Percentiles rank a stretch among this genome's conserved stretches.
Evolutionary conservation across 2,113 vertebrate genomes (phyloP).

Genomic region (Megaceryle maxima): DNA sequence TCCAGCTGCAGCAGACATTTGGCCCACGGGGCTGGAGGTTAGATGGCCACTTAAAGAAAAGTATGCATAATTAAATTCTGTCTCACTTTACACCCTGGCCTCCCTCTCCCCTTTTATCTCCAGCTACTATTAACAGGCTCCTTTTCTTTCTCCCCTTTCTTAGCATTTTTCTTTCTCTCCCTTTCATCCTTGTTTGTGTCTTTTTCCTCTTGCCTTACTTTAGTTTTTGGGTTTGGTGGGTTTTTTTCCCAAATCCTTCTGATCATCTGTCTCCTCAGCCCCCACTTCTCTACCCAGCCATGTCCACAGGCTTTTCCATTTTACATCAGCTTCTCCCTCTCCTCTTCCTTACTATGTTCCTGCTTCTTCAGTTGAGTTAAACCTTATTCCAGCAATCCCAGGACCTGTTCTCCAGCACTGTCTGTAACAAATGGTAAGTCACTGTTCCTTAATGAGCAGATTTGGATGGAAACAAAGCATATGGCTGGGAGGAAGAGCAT

Average conservation of each 20-base stretch:
- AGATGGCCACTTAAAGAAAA: constrained; percentile 45
- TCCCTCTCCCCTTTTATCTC: background rate
- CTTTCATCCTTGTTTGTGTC: constrained; percentile 54
- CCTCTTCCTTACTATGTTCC: background rate
- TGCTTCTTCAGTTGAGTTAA: constrained; percentile 7
- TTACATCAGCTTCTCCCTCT: background rate
- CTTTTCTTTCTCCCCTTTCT: constrained; percentile 38
- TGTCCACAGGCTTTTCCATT: constrained; percentile 31
- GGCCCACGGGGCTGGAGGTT: background rate
- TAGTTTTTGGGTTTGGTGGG: background rate
- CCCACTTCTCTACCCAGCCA: constrained; percentile 23
- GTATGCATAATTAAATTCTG: constrained; percentile 49
- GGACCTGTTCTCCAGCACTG: background rate
- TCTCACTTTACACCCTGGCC: constrained; percentile 36
- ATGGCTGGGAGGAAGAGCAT: constrained; percentile 21
- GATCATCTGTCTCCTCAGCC: constrained; percentile 34
- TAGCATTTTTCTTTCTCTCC: constrained; percentile 45
- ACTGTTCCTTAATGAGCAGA: constrained; percentile 1
- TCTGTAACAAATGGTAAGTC: constrained; percentile 3
- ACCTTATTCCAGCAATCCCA: background rate
- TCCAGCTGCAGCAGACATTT: background rate
- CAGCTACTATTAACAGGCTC: constrained; percentile 3
- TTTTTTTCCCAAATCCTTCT: constrained; percentile 42
- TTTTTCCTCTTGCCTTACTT: constrained; percentile 50
- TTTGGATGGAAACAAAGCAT: constrained; percentile 54